Evolutionary conservation across 2,797 vertebrate species (phyloP), one percentile per base, ranked within the genome.

Genomic region (Acrocephalus scirpaceus): DNA sequence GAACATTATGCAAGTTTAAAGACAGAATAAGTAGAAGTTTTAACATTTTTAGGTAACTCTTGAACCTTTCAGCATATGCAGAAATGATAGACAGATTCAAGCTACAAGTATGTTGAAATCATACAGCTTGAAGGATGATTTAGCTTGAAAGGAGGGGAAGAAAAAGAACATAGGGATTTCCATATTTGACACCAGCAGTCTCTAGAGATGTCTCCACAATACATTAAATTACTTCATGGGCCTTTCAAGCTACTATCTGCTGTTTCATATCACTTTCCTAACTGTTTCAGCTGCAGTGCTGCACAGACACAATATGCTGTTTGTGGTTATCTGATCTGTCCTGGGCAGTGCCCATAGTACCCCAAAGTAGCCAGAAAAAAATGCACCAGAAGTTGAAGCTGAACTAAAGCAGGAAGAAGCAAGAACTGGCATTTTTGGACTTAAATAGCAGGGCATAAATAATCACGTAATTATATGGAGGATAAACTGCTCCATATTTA

Each of bases 311-410:
- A 14, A 21, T 2, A 8, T 2, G 10, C 6, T 20, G 20, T 26
- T 23, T 22, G 27, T 53, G 18, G 8, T 53, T 61, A 11, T 58
- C 20, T 22, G 19, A 34, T 22, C 23, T 56, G n/a, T 72, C 54
- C 30, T 50, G 13, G 26, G 10, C 2, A 0, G n/a, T 20, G 13
- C 6, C 29, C 4, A 26, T 45, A 54, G 16, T 13, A 61, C 3
- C 36, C 45, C 26, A 50, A 36, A 81, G 53, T 32, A 78, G 54
- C 12, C 21, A 64, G 54, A 21, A 69, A 67, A 95, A 17, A 16
- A 13, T 18, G 8, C 12, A 44, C 8, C 11, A 40, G 16, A 64
- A 85, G 67, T 30, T 36, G 44, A 70, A 56, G 16, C 30, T 60
- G 13, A 82, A 18, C 6, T 60, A 62, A 30, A 74, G 17, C 10